Percentiles rank a stretch among this genome's conserved stretches.
Evolutionary conservation across 2,797 vertebrate genomes (phyloP).

Genomic region (Kryptolebias ocellatus): DNA sequence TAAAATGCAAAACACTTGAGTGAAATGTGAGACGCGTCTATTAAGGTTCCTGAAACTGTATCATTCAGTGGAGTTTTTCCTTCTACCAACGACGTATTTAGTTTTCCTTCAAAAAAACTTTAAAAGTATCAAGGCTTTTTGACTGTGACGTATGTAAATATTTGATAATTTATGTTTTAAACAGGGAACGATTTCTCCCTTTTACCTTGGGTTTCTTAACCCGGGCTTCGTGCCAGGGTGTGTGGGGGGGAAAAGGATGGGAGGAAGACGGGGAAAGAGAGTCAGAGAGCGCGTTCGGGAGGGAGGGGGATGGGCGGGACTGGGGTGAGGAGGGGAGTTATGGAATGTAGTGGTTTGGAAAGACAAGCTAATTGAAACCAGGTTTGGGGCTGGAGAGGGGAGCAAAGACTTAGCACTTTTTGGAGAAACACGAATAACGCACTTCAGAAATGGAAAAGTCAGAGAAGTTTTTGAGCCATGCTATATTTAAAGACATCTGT

Average conservation of each 20-base stretch:
- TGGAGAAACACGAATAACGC: constrained; percentile 49
- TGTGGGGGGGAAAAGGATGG: constrained; percentile 52
- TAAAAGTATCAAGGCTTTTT: constrained; percentile 26
- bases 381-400: constrained; percentile 77
- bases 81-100: no score
- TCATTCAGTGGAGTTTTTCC: neutral
- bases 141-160: neutral
- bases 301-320: constrained; percentile 64
- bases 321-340: constrained; percentile 76
- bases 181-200: constrained; percentile 36
- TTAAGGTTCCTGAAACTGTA: neutral
- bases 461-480: constrained; percentile 4
- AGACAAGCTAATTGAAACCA: constrained; percentile 89
- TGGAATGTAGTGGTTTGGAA: constrained; percentile 90
- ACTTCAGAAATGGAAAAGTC: constrained; percentile 42
- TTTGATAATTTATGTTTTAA: constrained; percentile 22
- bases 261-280: constrained; percentile 60
- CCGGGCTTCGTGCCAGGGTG: constrained; percentile 70
- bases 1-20: constrained; percentile 8
- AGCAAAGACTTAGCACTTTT: constrained; percentile 66
- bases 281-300: constrained; percentile 60
- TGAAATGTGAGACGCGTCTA: constrained; percentile 7
- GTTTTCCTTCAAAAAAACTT: neutral
- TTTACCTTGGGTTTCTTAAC: constrained; percentile 68
- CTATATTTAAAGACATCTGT: constrained; percentile 3